Conservation (phyloP, 2,888 invertebrate species). For the Platycheirus rosarum region DNA sequence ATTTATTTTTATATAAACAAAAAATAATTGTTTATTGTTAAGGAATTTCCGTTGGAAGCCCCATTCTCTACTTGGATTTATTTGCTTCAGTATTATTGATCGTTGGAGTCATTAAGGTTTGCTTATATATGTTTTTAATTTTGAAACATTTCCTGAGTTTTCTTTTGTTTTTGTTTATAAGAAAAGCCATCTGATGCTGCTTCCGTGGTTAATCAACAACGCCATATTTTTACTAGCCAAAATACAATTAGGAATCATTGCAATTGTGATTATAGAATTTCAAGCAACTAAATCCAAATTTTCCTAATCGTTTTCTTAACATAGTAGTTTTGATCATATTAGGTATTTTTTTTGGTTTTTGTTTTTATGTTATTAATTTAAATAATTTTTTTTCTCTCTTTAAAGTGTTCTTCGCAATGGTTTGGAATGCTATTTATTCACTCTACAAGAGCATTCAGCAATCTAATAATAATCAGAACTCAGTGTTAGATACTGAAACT, state of each 20-base stretch:
- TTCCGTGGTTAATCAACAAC: constrained; percentile 50
- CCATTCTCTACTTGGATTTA: constrained; percentile 10
- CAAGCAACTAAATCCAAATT: not conserved
- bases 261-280: not conserved
- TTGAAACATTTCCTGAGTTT: not conserved
- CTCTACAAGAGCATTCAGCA: constrained; percentile 35
- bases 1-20: too few relatives aligned
- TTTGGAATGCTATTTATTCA: constrained; percentile 40
- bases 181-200: constrained; percentile 26
- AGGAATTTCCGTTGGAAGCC: not conserved
- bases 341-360: constrained; percentile 10
- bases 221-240: constrained; percentile 1
- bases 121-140: not conserved
- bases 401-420: not conserved
- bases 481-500: not conserved
- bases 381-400: not conserved
- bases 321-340: not conserved
- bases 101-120: constrained; percentile 24
- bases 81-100: constrained; percentile 8
- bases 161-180: constrained; percentile 2
- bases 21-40: too few relatives aligned
- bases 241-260: not conserved
- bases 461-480: not conserved
- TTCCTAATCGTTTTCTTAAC: not conserved
- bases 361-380: not conserved